Conservation (phyloP, 2,113 vertebrate species). For the Corydoras maculifer region DNA sequence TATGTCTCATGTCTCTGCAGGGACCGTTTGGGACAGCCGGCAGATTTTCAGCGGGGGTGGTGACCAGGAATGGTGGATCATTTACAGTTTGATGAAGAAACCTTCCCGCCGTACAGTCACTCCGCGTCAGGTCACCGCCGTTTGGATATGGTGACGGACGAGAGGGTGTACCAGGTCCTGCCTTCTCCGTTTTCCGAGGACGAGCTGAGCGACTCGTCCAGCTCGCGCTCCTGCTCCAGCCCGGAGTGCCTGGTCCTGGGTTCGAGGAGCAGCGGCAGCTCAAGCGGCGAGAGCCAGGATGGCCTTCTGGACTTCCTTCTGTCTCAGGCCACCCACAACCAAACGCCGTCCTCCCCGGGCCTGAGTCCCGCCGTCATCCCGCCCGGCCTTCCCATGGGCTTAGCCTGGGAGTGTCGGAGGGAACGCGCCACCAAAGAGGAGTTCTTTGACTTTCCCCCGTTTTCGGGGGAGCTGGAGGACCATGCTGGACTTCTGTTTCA, state of each 20-base stretch:
- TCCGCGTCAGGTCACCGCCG: conserved; percentile 62
- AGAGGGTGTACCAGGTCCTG: conserved; percentile 72
- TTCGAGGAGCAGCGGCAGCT: conserved; percentile 56
- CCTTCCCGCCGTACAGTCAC: conserved; percentile 70
- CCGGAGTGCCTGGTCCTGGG: conserved; percentile 51
- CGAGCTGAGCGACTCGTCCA: conserved; percentile 85
- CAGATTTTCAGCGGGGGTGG: not conserved
- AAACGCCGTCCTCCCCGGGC: conserved; percentile 51
- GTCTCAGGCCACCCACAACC: conserved; percentile 76
- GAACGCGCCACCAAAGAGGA: conserved; percentile 76
- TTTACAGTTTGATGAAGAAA: conserved; percentile 81
- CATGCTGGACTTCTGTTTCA: conserved; percentile 81
- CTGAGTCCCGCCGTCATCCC: conserved; percentile 47
- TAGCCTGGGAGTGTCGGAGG: conserved; percentile 77
- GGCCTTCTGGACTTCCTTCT: conserved; percentile 87
- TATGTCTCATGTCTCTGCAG: not conserved
- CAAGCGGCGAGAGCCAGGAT: conserved; percentile 79
- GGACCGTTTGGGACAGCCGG: not conserved
- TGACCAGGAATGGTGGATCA: conserved; percentile 94
- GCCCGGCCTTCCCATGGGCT: conserved; percentile 55
- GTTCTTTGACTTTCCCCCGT: conserved; percentile 78
- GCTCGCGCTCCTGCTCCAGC: conserved; percentile 66
- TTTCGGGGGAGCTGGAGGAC: conserved; percentile 76
- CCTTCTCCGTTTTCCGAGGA: conserved; percentile 86
- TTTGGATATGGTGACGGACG: conserved; percentile 73